Base-by-base conservation (phyloP, 2,888 invertebrate species). In the Marasmarcha lunaedactyla region DNA sequence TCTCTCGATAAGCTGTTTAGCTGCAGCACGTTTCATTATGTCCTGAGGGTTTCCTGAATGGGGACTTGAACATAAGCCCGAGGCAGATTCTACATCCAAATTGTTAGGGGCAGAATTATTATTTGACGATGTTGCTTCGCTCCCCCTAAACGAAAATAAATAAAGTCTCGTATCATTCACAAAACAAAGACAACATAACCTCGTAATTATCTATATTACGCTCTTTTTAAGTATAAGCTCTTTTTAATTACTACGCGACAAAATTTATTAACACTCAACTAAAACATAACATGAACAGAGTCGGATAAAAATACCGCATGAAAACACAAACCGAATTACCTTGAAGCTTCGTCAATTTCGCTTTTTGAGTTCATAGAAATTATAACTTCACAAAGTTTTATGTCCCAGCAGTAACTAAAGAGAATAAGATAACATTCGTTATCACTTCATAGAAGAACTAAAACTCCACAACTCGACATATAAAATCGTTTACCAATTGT, bases 1-100 rank as follows among this genome's bases (percentile, higher is more conserved):
- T 59, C 93, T 88, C 73, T 95, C 94, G 49, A 97, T 96, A 47
- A 95, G 84, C 69, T 92, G 91, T 71, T 90, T 93, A 33, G 94
- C 95, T 35, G 90, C 89, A 42, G 89, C 88, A 39, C 90, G 85
- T 78, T 90, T 90, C 90, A 90, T 90, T 55, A 87, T 88, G 84
- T 87, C 87, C 49, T 85, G 84, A 52, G 79, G 76, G 44, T 47
- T 61, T 48, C 60, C 55, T 46, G 55, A 48, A 41, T 53, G 64
- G 55, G 64, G 47, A 50, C 57, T 59, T 52, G 65, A 45, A 54
- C 77, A 74, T 74, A 73, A 61, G 77, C 66, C 62, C 50, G 70
- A 52, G 41, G 61, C 52, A 48, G 65, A 51, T 46, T 59, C 61
- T 45, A 63, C 70, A 51, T 69, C 68, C 48, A 59, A 51, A 53